A percentile compares a stretch with the other conserved stretches of the same genome.
Evolutionary conservation across 1,140 invertebrate genomes (phyloP).

Genomic region (Ruditapes philippinarum): DNA sequence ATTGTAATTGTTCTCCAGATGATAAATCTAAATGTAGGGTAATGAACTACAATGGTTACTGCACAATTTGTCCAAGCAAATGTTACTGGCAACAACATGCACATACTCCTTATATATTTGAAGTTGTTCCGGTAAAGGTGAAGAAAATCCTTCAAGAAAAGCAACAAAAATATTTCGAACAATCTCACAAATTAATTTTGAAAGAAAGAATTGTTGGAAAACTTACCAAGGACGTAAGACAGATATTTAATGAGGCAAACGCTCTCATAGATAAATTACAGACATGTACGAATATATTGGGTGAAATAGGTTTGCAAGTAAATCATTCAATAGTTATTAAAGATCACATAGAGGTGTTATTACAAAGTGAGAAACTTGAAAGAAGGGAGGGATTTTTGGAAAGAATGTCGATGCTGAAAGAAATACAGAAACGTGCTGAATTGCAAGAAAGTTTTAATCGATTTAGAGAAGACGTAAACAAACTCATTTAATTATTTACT

Average conservation of each 20-base stretch:
- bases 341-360: constrained; percentile 54
- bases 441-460: no score
- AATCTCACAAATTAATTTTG: neutral
- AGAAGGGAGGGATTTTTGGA: constrained; percentile 7
- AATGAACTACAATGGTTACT: constrained; percentile 7
- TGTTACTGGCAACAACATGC: constrained; percentile 45
- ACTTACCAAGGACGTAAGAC: constrained; percentile 35
- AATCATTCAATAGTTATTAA: constrained; percentile 21
- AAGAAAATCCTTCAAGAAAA: constrained; percentile 24
- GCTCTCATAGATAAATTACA: neutral
- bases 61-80: constrained; percentile 28
- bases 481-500: no score
- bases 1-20: neutral
- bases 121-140: neutral
- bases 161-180: constrained; percentile 4
- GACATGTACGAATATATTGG: constrained; percentile 32
- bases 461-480: no score
- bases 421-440: no score
- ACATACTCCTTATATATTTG: constrained; percentile 12
- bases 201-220: constrained; percentile 50
- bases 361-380: constrained; percentile 37
- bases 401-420: no score
- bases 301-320: constrained; percentile 42
- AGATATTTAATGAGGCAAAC: neutral
- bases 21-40: neutral